These are phyloP conservation scores for Lordiphosa andalusiaca DNA, from an alignment of 2,888 invertebrate species.

Conservation along the genomic window DNA sequence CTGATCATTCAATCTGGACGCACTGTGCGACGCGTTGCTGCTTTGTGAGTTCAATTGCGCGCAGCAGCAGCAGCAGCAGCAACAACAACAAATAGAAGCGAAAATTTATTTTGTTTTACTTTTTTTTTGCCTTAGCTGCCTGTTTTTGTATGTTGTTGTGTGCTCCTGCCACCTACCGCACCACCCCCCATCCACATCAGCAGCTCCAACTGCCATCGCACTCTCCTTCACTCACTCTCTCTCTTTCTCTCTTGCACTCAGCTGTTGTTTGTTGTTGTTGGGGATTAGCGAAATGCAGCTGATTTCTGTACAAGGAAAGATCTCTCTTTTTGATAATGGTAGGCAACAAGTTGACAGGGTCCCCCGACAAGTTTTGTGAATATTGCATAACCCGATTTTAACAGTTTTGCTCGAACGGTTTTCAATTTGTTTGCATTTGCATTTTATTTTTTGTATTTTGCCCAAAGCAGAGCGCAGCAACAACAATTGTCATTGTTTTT, in stretches of 20 bases:
- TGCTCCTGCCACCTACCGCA: slow-evolving; percentile 26
- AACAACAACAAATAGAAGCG: slow-evolving; percentile 26
- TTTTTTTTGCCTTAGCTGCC: slow-evolving; percentile 24
- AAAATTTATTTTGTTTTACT: slow-evolving; percentile 41
- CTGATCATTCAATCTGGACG: not conserved
- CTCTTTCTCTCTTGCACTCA: slow-evolving; percentile 22
- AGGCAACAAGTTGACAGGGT: slow-evolving; percentile 36
- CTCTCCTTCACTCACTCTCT: slow-evolving; percentile 12
- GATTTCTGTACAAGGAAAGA: slow-evolving; percentile 36
- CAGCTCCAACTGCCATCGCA: not conserved
- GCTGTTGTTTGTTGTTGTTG: slow-evolving; percentile 29
- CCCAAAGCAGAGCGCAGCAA: slow-evolving; percentile 35
- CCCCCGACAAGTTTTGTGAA: slow-evolving; percentile 18
- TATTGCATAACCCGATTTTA: slow-evolving; percentile 56
- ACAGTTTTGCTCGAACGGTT: slow-evolving; percentile 52
- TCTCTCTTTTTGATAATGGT: slow-evolving; percentile 6
- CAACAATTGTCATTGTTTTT: slow-evolving; percentile 64
- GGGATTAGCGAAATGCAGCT: slow-evolving; percentile 43
- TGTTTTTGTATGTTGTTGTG: slow-evolving; percentile 16
- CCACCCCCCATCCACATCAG: slow-evolving; percentile 13
- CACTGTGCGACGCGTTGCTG: slow-evolving; percentile 23
- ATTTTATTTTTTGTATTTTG: slow-evolving; percentile 55
- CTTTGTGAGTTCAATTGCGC: slow-evolving; percentile 63
- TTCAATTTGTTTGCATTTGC: slow-evolving; percentile 54
- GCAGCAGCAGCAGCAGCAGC: slow-evolving; percentile 53